phyloP scores from a whole-genome alignment of 1,140 invertebrate genomes.

The Drosophila saltans region DNA sequence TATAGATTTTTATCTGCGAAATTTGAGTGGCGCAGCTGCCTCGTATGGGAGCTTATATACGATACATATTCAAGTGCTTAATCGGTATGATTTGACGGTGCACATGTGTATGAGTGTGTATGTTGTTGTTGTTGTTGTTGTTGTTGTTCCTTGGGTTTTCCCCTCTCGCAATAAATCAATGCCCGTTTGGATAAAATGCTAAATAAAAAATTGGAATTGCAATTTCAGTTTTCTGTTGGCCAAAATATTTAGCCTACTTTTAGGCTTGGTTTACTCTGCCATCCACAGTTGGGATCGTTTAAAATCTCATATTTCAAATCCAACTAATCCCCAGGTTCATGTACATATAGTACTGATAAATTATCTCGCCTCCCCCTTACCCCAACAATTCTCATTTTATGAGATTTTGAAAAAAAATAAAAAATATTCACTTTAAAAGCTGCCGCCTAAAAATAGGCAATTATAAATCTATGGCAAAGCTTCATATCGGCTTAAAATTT shows the following conservation, averaged over 20 bases:
- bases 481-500: constrained; percentile 14
- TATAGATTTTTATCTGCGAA: constrained; percentile 61
- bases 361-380: not conserved
- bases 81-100: constrained; percentile 39
- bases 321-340: not conserved
- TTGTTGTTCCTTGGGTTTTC: constrained; percentile 5
- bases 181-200: not conserved
- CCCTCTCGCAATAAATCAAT: constrained; percentile 41
- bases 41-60: constrained; percentile 47
- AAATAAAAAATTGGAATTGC: constrained; percentile 40
- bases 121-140: not conserved
- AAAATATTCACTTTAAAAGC: constrained; percentile 3
- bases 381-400: not conserved
- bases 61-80: constrained; percentile 59
- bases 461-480: constrained; percentile 23
- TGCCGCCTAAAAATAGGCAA: constrained; percentile 58
- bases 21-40: constrained; percentile 25
- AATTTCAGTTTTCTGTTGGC: constrained; percentile 26
- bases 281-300: not conserved
- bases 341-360: constrained; percentile 1
- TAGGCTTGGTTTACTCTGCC: not conserved
- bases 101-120: constrained; percentile 29
- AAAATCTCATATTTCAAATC: constrained; percentile 3
- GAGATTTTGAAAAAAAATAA: not conserved
- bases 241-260: constrained; percentile 25